A percentile compares a stretch with the other conserved stretches of the same genome.
Evolutionary conservation across 2,113 vertebrate genomes (phyloP).

Genomic region (Odobenus rosmarus): DNA sequence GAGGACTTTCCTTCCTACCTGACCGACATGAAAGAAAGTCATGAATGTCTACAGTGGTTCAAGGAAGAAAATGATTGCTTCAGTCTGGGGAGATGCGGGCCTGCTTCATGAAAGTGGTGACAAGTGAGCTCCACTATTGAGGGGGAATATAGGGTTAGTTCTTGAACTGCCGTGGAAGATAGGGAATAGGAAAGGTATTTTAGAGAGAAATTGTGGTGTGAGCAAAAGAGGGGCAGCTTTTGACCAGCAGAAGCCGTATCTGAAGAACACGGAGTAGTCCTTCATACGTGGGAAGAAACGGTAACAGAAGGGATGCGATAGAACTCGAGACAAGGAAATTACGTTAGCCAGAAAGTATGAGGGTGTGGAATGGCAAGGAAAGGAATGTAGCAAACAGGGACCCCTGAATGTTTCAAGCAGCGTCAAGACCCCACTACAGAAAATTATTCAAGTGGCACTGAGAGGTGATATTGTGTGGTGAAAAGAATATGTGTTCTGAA

Average conservation of each 20-base stretch:
- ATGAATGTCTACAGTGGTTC: neutral
- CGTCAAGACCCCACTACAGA: neutral
- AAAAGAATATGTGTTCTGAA: neutral
- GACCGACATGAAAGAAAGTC: neutral
- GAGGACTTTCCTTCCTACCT: neutral
- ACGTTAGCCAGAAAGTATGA: neutral
- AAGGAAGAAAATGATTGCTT: neutral
- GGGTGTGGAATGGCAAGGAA: neutral
- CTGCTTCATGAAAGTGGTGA: neutral
- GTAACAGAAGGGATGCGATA: neutral
- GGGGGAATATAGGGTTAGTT: neutral
- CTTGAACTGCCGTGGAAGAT: neutral
- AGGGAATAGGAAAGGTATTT: neutral
- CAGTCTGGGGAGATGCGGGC: neutral
- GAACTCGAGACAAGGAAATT: neutral
- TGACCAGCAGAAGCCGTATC: neutral
- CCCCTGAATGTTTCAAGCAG: neutral
- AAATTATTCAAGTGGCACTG: neutral
- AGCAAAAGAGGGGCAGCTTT: neutral
- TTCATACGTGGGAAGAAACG: accelerated
- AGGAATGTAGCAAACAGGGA: neutral
- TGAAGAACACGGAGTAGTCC: neutral
- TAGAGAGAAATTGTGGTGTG: neutral
- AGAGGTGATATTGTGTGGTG: neutral
- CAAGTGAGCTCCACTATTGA: neutral